A percentile compares a stretch with the other conserved stretches of the same genome.
These are phyloP conservation scores for Hoplostethus mediterraneus DNA, from an alignment of 2,797 vertebrate genomes.

Conservation along the genomic window DNA sequence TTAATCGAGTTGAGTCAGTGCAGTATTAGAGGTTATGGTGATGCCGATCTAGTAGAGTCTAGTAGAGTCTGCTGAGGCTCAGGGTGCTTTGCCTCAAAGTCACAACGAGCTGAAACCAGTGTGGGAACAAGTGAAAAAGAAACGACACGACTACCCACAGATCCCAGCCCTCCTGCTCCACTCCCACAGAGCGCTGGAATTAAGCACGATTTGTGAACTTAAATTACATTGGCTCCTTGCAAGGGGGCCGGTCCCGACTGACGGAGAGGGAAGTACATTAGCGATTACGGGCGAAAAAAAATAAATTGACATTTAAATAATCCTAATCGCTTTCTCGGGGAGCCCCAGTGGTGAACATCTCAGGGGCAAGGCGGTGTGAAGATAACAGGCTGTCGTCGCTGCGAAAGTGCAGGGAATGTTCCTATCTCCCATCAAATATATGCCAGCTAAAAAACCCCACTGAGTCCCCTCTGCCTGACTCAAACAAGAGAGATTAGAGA, in stretches of 20 bases:
- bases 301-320: conserved; percentile 76
- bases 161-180: conserved; percentile 15
- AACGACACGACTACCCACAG: neutral
- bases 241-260: conserved; percentile 45
- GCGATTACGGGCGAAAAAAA: conserved; percentile 57
- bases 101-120: neutral
- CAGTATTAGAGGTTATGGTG: conserved; percentile 32
- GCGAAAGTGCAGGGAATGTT: conserved; percentile 36
- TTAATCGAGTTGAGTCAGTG: conserved; percentile 25
- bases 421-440: conserved; percentile 55
- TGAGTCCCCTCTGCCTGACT: conserved; percentile 39
- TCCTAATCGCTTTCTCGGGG: conserved; percentile 63
- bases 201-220: conserved; percentile 57
- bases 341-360: conserved; percentile 58
- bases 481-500: conserved; percentile 47
- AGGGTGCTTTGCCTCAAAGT: conserved; percentile 7
- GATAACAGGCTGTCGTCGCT: conserved; percentile 54
- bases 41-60: conserved; percentile 18
- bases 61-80: neutral
- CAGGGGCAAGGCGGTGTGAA: conserved; percentile 39
- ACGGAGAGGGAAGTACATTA: conserved; percentile 34
- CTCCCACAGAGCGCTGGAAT: conserved; percentile 45
- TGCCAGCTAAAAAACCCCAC: conserved; percentile 39
- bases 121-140: too few species aligned
- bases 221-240: conserved; percentile 52